These are phyloP conservation scores for Cyclopterus lumpus DNA, from an alignment of 2,797 vertebrate genomes.

Conservation along the genomic window DNA sequence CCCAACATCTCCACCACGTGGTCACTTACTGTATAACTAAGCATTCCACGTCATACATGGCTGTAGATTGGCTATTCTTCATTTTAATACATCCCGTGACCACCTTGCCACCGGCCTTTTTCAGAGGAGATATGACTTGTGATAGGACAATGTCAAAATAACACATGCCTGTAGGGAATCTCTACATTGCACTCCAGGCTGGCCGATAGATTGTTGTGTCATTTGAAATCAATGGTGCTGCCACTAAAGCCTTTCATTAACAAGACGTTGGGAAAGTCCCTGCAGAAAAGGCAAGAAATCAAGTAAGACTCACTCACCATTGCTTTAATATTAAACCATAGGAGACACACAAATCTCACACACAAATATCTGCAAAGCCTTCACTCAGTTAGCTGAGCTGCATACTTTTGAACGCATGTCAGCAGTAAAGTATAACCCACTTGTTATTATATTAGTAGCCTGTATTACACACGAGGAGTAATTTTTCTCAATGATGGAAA, in stretches of 20 bases:
- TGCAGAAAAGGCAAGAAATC: constrained; percentile 26
- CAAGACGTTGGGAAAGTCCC: constrained; percentile 43
- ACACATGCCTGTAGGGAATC: neutral
- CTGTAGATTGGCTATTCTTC: neutral
- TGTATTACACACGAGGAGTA: neutral
- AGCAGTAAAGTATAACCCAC: neutral
- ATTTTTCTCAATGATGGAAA: neutral
- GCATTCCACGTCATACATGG: neutral
- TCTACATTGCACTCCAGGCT: neutral
- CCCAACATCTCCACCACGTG: constrained; percentile 61
- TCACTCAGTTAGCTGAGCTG: constrained; percentile 3
- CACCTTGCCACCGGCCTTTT: neutral
- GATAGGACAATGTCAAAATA: neutral
- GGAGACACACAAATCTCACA: no score
- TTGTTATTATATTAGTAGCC: neutral
- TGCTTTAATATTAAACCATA: neutral
- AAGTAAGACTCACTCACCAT: neutral
- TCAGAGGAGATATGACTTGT: neutral
- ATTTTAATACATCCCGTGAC: neutral
- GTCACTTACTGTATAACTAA: constrained; percentile 23
- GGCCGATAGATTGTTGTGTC: neutral
- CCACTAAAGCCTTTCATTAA: neutral
- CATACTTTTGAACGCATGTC: neutral
- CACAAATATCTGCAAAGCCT: neutral
- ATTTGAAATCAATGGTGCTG: neutral